Conservation (phyloP, 2,113 vertebrate species). For the Albula glossodonta region DNA sequence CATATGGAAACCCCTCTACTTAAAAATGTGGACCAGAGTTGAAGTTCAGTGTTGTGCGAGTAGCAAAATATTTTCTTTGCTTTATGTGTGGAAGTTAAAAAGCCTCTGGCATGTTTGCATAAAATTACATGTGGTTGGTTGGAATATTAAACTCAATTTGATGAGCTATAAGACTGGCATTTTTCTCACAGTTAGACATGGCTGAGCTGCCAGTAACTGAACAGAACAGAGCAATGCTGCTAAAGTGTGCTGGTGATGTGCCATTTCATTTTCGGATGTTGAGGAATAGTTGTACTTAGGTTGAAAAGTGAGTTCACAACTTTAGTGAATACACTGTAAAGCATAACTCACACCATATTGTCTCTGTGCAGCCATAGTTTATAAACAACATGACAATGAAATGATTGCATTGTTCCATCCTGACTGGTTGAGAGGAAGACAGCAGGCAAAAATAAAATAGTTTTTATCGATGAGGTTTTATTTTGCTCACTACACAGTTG, state of each 20-base stretch:
- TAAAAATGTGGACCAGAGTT: conserved; percentile 13
- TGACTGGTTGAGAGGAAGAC: not conserved
- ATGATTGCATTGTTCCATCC: not conserved
- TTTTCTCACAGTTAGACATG: not conserved
- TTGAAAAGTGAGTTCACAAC: not conserved
- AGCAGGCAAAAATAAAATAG: not conserved
- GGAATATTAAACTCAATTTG: conserved; percentile 13
- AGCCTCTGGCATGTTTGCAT: not conserved
- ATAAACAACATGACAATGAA: not conserved
- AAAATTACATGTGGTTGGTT: not conserved
- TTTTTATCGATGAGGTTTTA: not conserved
- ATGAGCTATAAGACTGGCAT: not conserved
- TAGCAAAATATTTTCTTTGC: not conserved
- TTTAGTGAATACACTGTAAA: not conserved
- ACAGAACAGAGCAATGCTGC: not conserved
- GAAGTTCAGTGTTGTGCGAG: not conserved
- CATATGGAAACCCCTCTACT: not conserved
- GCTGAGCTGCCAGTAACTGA: not conserved
- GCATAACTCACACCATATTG: not conserved
- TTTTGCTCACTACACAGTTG: not conserved
- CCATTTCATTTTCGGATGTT: no score
- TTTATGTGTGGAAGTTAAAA: not conserved
- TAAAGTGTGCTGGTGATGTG: not conserved
- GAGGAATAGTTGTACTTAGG: no score
- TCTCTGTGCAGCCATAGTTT: not conserved